Evolutionary conservation across 2,797 vertebrate genomes (phyloP), one percentile per base, ranked within the genome.

Genomic region (Myotis myotis): DNA sequence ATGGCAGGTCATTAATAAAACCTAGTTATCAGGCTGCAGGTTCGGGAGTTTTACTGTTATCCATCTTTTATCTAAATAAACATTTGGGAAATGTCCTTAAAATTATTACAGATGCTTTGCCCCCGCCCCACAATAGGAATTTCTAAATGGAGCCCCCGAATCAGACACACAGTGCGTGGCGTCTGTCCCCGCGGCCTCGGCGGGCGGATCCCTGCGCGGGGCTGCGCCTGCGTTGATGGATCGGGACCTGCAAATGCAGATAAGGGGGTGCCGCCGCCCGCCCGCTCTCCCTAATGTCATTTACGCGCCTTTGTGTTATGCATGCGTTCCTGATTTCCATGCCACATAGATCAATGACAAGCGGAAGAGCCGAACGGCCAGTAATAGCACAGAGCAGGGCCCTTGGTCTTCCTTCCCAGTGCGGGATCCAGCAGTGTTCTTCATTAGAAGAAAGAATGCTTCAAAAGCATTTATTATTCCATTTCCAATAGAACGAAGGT

Each of bases 1-100:
- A 98, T 99, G 99, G 99, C 99, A 99, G 99, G 99, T 99, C 99
- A 99, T 99, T 99, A 99, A 99, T 99, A 99, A 99, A 99, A 98
- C 98, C 98, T 98, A 99, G 99, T 99, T 99, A 99, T 99, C 99
- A 98, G 98, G 97, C 98, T 85, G 91, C 98, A 98, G 98, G 98
- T 98, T 98, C 98, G 98, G 98, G 98, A 98, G 97, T 98, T 98
- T 98, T 97, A 97, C 98, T 97, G 98, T 98, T 98, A 99, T 98
- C 98, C 89, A 88, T 97, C 98, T 98, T 98, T 99, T 99, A 99
- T 99, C 99, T 99, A 98, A 99, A 99, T 99, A 99, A 99, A 99
- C 99, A 99, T 99, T 99, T 99, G 98, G 98, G 97, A 98, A 98
- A 98, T 98, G 98, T 99, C 98, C 98, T 98, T 98, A 98, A 98